phyloP scores from a whole-genome alignment of 2,113 vertebrate genomes.

The Theropithecus gelada region DNA sequence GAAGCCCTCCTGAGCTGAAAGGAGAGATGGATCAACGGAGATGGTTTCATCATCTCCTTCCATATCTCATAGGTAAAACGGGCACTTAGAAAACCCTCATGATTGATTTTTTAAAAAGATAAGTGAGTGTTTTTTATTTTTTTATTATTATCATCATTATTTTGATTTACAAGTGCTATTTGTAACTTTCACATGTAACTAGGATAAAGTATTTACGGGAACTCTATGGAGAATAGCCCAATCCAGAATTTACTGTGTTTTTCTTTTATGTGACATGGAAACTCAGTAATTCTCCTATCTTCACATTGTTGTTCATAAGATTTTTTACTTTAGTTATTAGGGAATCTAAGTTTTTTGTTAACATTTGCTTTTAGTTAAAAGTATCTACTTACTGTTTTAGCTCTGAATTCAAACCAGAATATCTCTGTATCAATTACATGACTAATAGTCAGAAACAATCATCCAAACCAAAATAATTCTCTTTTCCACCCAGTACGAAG shows the following conservation, averaged over 20 bases:
- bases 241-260: background rate
- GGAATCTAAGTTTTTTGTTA: background rate
- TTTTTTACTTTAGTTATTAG: slow-evolving; percentile 26
- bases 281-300: background rate
- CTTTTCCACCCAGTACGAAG: slow-evolving; percentile 31
- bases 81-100: background rate
- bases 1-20: background rate
- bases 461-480: slow-evolving; percentile 28
- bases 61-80: background rate
- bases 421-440: slow-evolving; percentile 17
- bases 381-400: background rate
- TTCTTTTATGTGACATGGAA: slow-evolving; percentile 19
- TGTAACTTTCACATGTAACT: slow-evolving; percentile 21
- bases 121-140: background rate
- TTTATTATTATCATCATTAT: background rate
- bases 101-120: background rate
- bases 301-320: background rate
- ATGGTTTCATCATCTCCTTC: background rate
- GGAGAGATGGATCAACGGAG: background rate
- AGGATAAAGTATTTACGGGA: background rate
- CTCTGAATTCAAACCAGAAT: slow-evolving; percentile 43
- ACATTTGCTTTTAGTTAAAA: slow-evolving; percentile 49
- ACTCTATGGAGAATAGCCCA: background rate
- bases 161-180: background rate
- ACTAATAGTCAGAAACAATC: slow-evolving; percentile 39